Percentiles rank a stretch among this genome's conserved stretches.
Evolutionary conservation across 2,113 vertebrate species (phyloP).

Genomic region (Hydropotes inermis): DNA sequence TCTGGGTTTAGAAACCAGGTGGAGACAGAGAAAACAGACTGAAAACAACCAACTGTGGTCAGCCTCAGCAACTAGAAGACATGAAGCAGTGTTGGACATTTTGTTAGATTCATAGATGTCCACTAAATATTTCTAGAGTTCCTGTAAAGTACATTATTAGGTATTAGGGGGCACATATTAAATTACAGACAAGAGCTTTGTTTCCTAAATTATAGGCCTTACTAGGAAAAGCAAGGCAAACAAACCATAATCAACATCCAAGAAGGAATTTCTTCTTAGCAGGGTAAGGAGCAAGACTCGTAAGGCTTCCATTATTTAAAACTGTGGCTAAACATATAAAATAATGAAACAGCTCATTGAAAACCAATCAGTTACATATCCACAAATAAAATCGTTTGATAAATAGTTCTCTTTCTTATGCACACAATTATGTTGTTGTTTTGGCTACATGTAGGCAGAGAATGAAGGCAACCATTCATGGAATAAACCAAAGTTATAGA

Average conservation of each 20-base stretch:
- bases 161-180: not conserved
- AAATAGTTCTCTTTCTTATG: not conserved
- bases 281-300: not conserved
- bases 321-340: not conserved
- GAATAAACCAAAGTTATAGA: not conserved
- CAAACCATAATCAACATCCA: not conserved
- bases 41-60: not conserved
- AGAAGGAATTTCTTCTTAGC: constrained; percentile 21
- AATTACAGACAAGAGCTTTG: constrained; percentile 34
- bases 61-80: not conserved
- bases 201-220: constrained; percentile 11
- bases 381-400: constrained; percentile 5
- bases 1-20: not conserved
- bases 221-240: constrained; percentile 12
- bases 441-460: not conserved
- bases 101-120: not conserved
- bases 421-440: not conserved
- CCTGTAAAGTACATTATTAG: not conserved
- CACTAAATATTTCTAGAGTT: not conserved
- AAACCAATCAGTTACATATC: constrained; percentile 11
- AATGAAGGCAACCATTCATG: constrained; percentile 5
- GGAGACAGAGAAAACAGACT: not conserved
- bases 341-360: not conserved
- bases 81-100: not conserved
- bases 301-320: constrained; percentile 9